phyloP scores from a whole-genome alignment of 2,797 vertebrate genomes.

The Carapus acus region DNA sequence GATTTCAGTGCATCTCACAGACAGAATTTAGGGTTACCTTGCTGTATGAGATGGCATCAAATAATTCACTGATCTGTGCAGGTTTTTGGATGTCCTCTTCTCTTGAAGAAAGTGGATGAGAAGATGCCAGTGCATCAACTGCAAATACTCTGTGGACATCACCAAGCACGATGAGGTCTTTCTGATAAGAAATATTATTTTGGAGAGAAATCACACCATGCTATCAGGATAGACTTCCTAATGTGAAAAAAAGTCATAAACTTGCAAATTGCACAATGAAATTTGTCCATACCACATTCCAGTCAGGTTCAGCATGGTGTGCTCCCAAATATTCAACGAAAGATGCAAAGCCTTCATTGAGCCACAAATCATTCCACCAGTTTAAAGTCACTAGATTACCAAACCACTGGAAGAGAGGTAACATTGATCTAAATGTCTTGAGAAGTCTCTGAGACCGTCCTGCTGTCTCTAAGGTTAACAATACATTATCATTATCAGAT shows the following conservation, averaged over 20 bases:
- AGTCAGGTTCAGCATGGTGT: constrained; percentile 60
- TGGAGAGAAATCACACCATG: no score
- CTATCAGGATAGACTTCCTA: not conserved
- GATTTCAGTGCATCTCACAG: no score
- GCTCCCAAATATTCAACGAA: constrained; percentile 91
- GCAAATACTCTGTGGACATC: constrained; percentile 64
- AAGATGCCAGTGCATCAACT: constrained; percentile 33
- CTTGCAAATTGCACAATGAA: not conserved
- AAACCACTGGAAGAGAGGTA: constrained; percentile 81
- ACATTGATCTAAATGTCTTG: not conserved
- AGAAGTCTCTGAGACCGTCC: no score
- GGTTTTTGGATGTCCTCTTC: constrained; percentile 35
- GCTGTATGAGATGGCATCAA: constrained; percentile 51
- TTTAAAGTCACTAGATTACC: constrained; percentile 89
- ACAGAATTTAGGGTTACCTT: constrained; percentile 35
- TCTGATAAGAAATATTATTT: no score
- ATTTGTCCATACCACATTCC: constrained; percentile 77
- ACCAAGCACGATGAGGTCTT: constrained; percentile 63
- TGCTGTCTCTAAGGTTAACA: no score
- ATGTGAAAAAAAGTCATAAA: not conserved
- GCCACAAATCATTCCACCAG: constrained; percentile 97
- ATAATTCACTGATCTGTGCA: constrained; percentile 34
- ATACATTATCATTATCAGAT: no score
- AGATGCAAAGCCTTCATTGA: constrained; percentile 94
- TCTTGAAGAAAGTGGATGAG: constrained; percentile 42